Conservation (phyloP, 2,797 vertebrate species). For the Apodemus agrarius region DNA sequence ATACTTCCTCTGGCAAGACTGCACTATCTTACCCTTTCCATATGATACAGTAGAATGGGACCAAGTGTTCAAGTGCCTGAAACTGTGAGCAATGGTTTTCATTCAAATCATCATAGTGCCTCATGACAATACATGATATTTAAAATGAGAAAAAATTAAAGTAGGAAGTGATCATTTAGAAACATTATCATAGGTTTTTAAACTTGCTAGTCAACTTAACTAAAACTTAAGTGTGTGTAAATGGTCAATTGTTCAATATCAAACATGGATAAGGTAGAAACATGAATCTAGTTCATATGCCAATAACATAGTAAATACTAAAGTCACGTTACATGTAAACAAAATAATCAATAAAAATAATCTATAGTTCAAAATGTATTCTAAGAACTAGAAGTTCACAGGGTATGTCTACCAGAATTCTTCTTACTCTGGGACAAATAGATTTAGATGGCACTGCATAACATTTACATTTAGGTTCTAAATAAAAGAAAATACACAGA, state of each 20-base stretch:
- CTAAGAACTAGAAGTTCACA: constrained; percentile 73
- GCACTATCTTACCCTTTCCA: not conserved
- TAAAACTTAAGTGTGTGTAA: constrained; percentile 71
- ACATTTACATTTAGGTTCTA: constrained; percentile 64
- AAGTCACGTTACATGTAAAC: not conserved
- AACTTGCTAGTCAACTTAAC: constrained; percentile 23
- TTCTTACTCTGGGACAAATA: constrained; percentile 65
- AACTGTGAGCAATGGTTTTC: not conserved
- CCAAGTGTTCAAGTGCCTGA: not conserved
- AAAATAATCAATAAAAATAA: constrained; percentile 36
- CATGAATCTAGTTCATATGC: constrained; percentile 60
- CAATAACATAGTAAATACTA: constrained; percentile 67
- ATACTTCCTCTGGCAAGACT: not conserved
- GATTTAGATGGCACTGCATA: constrained; percentile 38
- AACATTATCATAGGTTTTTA: constrained; percentile 53
- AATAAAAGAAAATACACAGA: constrained; percentile 72
- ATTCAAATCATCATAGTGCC: not conserved
- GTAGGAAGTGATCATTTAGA: constrained; percentile 66
- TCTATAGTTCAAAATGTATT: constrained; percentile 44
- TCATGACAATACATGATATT: constrained; percentile 48
- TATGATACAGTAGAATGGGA: not conserved
- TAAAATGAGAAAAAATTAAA: constrained; percentile 74
- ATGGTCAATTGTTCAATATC: constrained; percentile 72
- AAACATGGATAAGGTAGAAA: constrained; percentile 57
- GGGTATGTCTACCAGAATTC: constrained; percentile 56